Base-by-base conservation (phyloP, 2,888 invertebrate genomes). In the Rotaria macrura region DNA sequence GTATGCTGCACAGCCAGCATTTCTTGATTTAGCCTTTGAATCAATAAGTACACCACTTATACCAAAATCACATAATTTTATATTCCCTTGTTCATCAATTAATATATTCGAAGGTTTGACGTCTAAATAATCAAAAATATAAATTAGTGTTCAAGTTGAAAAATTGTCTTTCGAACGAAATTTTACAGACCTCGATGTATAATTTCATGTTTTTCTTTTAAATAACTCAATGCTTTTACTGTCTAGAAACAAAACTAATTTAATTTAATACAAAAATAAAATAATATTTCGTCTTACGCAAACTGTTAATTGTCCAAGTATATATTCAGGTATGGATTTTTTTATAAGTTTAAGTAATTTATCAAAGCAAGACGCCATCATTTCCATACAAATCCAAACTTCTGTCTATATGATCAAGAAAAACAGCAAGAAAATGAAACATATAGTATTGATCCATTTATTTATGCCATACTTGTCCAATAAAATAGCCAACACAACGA, bases 351-450 rank as follows among this genome's bases (percentile, higher is more conserved):
- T 96, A 87, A 97, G 93, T 89, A 99, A 92, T 92, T 98, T 98
- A 91, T 99, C 99, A 90, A 99, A 95, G 92, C 99, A 99, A 38
- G 97, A 96, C 25, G 96, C 94, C 99, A 99, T 99, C 88, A 98
- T 93, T 92, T 99, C 99, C 99, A 99, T 99, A 91, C 98, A 99
- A 90, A 99, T 98, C 96, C 98, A 98, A 0, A 99, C 97, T 91
- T 98, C 97, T 1, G 89, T 89, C 91, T 91, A 88, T 43, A 89
- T 55, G 1, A 43, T 43, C 34, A 5, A 49, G 38, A 17, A 47
- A 20, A 52, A 6, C 23, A 20, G 1, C 6, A 47, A 47, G 1
- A 2, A 47, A 47, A 47, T 23, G 17, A 38, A 29, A 7, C 2
- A 47, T 10, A 14, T 47, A 7, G 10, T 10, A 7, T 47, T 12